A percentile compares a stretch with the other conserved stretches of the same genome.
Evolutionary conservation across 30 jellyfish, hydroid and myxozoan genomes (phyloP).

Genomic region (Aurelia coerulea): DNA sequence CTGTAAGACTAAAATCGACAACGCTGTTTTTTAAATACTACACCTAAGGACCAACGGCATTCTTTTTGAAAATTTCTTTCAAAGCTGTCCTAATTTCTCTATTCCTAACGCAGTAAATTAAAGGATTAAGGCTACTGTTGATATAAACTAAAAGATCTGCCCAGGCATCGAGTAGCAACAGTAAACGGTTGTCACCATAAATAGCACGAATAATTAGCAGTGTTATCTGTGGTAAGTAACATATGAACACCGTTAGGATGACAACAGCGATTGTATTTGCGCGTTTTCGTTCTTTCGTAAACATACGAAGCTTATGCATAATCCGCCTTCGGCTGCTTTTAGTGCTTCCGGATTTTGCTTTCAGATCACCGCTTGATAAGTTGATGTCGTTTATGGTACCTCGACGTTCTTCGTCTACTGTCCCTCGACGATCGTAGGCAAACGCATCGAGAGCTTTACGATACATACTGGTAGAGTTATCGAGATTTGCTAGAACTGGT

Average conservation of each 20-base stretch:
- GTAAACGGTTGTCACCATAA: constrained; percentile 26
- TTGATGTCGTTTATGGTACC: neutral
- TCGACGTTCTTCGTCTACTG: too few species aligned
- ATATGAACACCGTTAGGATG: constrained; percentile 29
- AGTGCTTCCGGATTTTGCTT: neutral
- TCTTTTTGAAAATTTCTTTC: constrained; percentile 22
- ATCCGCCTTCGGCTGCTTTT: neutral
- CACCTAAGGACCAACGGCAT: too few species aligned
- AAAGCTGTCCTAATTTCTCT: constrained; percentile 42
- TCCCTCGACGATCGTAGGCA: too few species aligned
- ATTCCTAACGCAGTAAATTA: constrained; percentile 56
- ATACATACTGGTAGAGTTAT: neutral
- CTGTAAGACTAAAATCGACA: too few species aligned
- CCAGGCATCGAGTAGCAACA: constrained; percentile 54
- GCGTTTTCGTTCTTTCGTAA: constrained; percentile 42
- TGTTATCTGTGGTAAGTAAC: constrained; percentile 63
- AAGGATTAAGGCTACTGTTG: constrained; percentile 68
- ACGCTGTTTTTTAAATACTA: too few species aligned
- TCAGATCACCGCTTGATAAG: neutral
- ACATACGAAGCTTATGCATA: constrained; percentile 15
- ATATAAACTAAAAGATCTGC: constrained; percentile 64
- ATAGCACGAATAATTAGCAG: constrained; percentile 46
- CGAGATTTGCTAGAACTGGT: neutral
- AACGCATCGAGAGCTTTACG: too few species aligned
- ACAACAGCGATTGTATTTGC: constrained; percentile 59